These are phyloP conservation scores for Epistrophe eligans DNA, from an alignment of 2,888 invertebrate genomes.

Conservation along the genomic window DNA sequence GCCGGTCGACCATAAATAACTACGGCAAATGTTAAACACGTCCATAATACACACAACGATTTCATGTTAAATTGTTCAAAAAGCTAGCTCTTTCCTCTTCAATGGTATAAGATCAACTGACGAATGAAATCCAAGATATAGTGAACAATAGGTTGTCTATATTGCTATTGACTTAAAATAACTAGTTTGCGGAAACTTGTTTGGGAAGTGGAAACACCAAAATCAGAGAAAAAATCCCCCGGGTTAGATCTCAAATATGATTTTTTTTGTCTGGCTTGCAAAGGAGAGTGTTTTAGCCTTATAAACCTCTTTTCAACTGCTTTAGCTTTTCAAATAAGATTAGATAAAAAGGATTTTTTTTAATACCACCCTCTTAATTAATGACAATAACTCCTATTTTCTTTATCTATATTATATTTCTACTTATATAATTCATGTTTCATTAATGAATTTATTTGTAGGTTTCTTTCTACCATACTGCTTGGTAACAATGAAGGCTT, in stretches of 20 bases:
- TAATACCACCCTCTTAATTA: background rate
- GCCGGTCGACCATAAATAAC: conserved; percentile 6
- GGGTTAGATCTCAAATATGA: background rate
- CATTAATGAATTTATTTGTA: too few species aligned
- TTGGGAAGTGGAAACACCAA: conserved; percentile 7
- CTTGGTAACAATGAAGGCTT: too few species aligned
- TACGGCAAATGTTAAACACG: conserved; percentile 6
- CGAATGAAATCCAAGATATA: background rate
- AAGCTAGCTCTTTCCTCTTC: background rate
- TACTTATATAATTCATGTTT: background rate
- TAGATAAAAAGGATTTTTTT: background rate
- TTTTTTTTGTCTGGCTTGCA: background rate
- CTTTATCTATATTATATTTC: background rate
- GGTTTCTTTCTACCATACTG: too few species aligned
- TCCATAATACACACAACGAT: conserved; percentile 16
- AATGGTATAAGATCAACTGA: conserved; percentile 2
- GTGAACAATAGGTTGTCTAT: background rate
- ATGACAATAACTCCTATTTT: background rate
- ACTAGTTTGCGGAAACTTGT: conserved; percentile 37
- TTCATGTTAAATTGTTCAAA: background rate
- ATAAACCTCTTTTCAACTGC: background rate
- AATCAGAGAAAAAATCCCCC: background rate
- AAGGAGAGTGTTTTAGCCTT: background rate
- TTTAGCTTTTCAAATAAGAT: background rate
- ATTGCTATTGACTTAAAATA: background rate